Base-by-base conservation (phyloP, 2,888 invertebrate species). In the Aphodius granarius region DNA sequence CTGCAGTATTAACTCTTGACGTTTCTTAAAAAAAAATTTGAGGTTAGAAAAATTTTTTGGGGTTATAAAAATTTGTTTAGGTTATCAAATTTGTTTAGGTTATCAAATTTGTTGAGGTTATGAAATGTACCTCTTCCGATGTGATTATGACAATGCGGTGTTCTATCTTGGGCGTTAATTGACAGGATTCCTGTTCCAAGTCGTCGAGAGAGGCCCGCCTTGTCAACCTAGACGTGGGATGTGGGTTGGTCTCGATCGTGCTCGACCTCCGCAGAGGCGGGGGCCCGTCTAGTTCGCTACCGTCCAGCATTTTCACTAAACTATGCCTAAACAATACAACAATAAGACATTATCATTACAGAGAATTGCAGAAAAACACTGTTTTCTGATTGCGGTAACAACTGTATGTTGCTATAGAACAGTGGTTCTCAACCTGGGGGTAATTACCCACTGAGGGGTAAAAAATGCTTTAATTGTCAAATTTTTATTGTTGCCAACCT, bases 161-260 rank as follows among this genome's bases (percentile, higher is more conserved):
- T 83, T 97, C 96, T 0, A 94, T 88, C 84, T 91, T 91, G 0
- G 97, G 97, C 43, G 95, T 93, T 78, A 97, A 87, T 79, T 94
- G 93, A 85, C 95, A 95, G 0, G 94, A 92, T 82, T 93, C 93
- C 80, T 94, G 92, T 84, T 97, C 97, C 73, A 95, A 88, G 81
- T 95, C 95, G 82, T 95, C 95, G 64, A 95, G 84, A 0, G 94
- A 94, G 4, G 94, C 94, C 73, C 94, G 89, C 3, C 94, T 89
- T 2, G 92, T 90, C 83, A 94, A 87, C 79, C 91, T 91, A n/a
- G 85, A 79, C 13, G 78, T 78, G 68, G 83, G 78, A 75, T 81
- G 80, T 73, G 83, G 84, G 6, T 84, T 78, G 5, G 80, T 75
- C 73, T 86, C 87, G 18, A 85, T 82, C 2, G 87, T 86, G 76